Percentiles rank a stretch among this genome's conserved stretches.
These are phyloP conservation scores for Ovibos moschatus DNA, from an alignment of 2,113 vertebrate genomes.

Conservation along the genomic window DNA sequence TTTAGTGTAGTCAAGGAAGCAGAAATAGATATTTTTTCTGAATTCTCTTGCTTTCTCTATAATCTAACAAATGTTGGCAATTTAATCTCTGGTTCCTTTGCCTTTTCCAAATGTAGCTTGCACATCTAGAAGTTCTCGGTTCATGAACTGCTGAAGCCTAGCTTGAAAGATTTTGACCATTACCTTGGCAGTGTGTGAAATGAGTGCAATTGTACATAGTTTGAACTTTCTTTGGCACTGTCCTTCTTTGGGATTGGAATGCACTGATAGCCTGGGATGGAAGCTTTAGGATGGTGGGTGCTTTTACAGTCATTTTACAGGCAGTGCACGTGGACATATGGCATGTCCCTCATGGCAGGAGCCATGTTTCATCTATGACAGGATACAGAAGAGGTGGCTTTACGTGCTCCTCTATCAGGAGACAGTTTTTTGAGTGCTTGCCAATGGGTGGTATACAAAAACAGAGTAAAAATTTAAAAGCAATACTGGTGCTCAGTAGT, in stretches of 20 bases:
- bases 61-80: neutral
- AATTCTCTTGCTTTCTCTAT: neutral
- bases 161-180: neutral
- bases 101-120: neutral
- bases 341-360: neutral
- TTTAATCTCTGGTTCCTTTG: neutral
- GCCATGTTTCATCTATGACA: neutral
- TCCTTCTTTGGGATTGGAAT: neutral
- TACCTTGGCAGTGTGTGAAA: neutral
- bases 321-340: rapidly evolving
- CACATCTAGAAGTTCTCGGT: neutral
- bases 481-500: neutral
- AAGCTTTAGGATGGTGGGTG: neutral
- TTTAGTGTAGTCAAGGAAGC: neutral
- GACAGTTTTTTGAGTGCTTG: neutral
- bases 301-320: neutral
- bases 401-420: neutral
- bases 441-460: neutral
- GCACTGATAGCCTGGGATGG: neutral
- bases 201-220: neutral
- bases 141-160: neutral
- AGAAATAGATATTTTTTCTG: neutral
- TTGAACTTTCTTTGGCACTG: neutral
- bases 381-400: neutral
- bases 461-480: neutral